Conservation (phyloP, 2,797 vertebrate genomes). For the Gymnothorax javanicus region DNA sequence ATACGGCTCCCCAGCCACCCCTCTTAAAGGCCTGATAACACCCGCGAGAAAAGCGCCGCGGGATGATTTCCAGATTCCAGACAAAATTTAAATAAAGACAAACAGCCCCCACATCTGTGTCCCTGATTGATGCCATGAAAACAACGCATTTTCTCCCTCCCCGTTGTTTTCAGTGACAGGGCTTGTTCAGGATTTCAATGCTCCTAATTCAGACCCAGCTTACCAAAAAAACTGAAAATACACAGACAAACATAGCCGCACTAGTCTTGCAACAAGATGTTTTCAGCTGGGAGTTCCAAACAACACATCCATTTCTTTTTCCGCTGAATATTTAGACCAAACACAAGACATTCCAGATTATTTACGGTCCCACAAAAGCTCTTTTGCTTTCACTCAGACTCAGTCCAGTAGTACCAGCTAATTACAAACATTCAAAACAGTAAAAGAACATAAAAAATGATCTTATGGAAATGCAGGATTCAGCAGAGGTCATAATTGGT, state of each 20-base stretch:
- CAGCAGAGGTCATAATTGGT: too few species aligned
- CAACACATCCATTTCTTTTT: neutral
- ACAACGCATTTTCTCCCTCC: neutral
- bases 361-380: neutral
- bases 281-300: neutral
- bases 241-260: neutral
- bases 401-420: neutral
- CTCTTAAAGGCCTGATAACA: constrained; percentile 53
- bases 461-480: neutral
- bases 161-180: neutral
- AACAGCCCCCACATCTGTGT: constrained; percentile 23
- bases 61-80: constrained; percentile 70
- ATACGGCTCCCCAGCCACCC: neutral
- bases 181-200: neutral
- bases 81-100: constrained; percentile 67
- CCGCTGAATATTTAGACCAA: neutral
- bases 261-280: neutral
- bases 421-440: neutral
- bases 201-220: neutral
- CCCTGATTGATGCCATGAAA: neutral
- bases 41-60: constrained; percentile 64
- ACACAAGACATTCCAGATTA: neutral
- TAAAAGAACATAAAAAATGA: neutral
- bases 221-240: neutral
- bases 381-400: neutral